phyloP scores from a whole-genome alignment of 2,888 invertebrate genomes.

The Oxytorus armatus region DNA sequence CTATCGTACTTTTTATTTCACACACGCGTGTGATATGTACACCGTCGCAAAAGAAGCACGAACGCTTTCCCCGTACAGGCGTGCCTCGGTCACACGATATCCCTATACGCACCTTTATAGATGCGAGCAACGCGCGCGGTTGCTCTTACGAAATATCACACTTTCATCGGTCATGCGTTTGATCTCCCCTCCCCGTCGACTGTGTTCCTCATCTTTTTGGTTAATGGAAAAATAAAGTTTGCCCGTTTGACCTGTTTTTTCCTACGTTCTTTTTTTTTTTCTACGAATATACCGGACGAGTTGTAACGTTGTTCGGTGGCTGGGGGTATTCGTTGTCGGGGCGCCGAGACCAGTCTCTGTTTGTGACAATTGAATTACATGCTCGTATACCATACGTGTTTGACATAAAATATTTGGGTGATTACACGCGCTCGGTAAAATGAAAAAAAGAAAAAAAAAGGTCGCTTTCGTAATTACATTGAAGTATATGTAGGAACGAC shows the following conservation, averaged over 20 bases:
- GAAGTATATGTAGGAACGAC: no score
- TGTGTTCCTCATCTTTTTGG: conserved; percentile 10
- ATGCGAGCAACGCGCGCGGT: background rate
- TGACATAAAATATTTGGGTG: conserved; percentile 70
- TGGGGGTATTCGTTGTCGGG: no score
- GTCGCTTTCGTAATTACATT: conserved; percentile 33
- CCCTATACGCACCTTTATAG: background rate
- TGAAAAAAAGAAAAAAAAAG: conserved; percentile 34
- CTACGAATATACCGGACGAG: background rate
- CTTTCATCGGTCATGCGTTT: conserved; percentile 45
- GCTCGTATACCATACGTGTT: conserved; percentile 28
- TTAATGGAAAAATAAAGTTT: conserved; percentile 28
- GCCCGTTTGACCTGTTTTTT: conserved; percentile 33
- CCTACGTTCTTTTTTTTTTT: background rate
- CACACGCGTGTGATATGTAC: conserved; percentile 23
- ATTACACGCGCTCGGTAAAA: conserved; percentile 56
- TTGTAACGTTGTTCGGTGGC: background rate
- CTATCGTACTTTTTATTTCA: conserved; percentile 41
- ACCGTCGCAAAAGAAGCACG: conserved; percentile 1
- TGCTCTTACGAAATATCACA: conserved; percentile 42
- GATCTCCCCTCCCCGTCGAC: background rate
- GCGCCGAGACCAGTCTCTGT: background rate
- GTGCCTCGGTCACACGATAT: background rate
- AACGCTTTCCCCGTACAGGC: conserved; percentile 35
- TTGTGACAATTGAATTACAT: background rate